Evolutionary conservation across 1,140 invertebrate species (phyloP), one percentile per base, ranked within the genome.

Genomic region (Bombus ignitus): DNA sequence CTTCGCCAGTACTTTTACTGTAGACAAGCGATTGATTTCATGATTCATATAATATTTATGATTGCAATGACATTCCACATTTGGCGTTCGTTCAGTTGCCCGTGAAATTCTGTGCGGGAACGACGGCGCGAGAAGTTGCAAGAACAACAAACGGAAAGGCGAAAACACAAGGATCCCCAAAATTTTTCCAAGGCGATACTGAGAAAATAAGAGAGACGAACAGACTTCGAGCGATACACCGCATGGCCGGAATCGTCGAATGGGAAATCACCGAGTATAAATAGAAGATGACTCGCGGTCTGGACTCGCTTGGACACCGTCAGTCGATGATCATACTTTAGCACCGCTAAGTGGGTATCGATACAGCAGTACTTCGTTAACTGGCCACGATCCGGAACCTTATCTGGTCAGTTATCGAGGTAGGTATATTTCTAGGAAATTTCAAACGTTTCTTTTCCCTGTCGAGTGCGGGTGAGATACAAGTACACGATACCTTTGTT

Each of bases 211-310:
- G 39, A 74, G 57, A 62, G 25, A 32, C 80, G 78, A 66, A 37
- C 68, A 53, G 62, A 62, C 42, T 83, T 75, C 73, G 77, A 71
- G 47, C 53, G 87, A 85, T 86, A 81, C 42, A 47, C 32, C 32
- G 76, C 68, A 73, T 71, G 86, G 47, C n/a, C 57, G 77, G 87
- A 90, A 90, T 89, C 73, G 86, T 76, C 86, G 87, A 89, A 85
- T 88, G 86, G 89, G 87, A 92, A 91, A 93, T 93, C 88, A 90
- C 85, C 66, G 85, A 76, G 72, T 93, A 93, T 93, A 92, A 93
- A 93, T 93, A 93, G 92, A 91, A 72, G 90, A 93, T 93, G 92
- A 93, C 92, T 92, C 89, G 90, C 70, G 70, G 84, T 88, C 87
- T 90, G 89, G 65, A 86, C 87, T 83, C 86, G 87, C 73, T 87